Conservation (phyloP, 2,113 vertebrate species). For the Hyaena hyaena region DNA sequence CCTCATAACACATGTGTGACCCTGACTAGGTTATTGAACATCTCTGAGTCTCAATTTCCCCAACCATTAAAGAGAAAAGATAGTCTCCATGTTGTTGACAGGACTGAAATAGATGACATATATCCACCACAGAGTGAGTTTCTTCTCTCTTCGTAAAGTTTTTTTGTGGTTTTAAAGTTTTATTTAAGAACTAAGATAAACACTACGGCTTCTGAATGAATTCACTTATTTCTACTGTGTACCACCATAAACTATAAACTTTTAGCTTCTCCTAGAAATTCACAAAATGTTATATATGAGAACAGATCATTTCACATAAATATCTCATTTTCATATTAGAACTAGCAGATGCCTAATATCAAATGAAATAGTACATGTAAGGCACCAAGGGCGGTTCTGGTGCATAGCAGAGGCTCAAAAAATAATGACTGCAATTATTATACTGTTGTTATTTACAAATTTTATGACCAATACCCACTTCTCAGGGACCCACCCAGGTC, state of each 20-base stretch:
- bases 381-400: background rate
- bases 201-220: slow-evolving; percentile 36
- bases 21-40: background rate
- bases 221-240: background rate
- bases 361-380: background rate
- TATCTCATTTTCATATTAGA: background rate
- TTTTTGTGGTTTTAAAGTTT: background rate
- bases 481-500: background rate
- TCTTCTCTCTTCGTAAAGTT: background rate
- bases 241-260: slow-evolving; percentile 9
- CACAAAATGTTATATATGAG: background rate
- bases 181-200: background rate
- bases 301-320: background rate
- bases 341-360: background rate
- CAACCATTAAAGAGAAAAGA: background rate
- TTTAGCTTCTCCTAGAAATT: slow-evolving; percentile 8
- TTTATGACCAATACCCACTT: background rate
- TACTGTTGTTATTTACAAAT: background rate
- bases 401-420: background rate
- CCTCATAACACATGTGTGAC: background rate
- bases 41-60: background rate
- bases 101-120: background rate
- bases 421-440: background rate
- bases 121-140: background rate
- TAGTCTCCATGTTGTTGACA: background rate